Conservation (phyloP, 2,888 invertebrate species). For the Eupelmus urozonus region DNA sequence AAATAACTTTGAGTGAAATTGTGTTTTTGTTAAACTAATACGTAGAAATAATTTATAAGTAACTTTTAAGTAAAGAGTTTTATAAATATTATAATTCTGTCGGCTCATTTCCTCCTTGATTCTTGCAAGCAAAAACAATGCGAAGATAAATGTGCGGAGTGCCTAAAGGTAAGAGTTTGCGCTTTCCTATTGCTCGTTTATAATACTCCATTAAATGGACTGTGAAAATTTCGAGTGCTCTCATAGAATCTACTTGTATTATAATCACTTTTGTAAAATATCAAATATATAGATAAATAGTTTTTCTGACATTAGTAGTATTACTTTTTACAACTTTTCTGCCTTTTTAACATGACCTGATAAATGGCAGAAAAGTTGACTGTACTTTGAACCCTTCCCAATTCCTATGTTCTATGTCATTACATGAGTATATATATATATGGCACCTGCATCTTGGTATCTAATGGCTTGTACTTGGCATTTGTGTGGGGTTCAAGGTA, state of each 20-base stretch:
- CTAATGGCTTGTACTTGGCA: slow-evolving; percentile 53
- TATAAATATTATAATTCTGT: slow-evolving; percentile 12
- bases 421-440: slow-evolving; percentile 1
- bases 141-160: slow-evolving; percentile 16
- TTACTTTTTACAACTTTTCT: slow-evolving; percentile 3
- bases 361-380: slow-evolving; percentile 47
- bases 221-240: slow-evolving; percentile 4
- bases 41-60: background rate
- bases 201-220: background rate
- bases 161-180: slow-evolving; percentile 40
- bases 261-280: slow-evolving; percentile 14
- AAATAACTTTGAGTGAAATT: background rate
- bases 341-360: slow-evolving; percentile 31
- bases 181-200: background rate
- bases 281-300: slow-evolving; percentile 19
- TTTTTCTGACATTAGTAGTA: slow-evolving; percentile 4
- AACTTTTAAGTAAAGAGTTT: slow-evolving; percentile 10
- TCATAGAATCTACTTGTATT: background rate
- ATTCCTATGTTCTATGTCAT: slow-evolving; percentile 27
- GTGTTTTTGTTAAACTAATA: slow-evolving; percentile 9
- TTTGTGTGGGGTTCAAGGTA: slow-evolving; percentile 64
- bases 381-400: slow-evolving; percentile 67
- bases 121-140: slow-evolving; percentile 50
- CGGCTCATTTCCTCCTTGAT: slow-evolving; percentile 46
- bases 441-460: slow-evolving; percentile 20